These are phyloP conservation scores for Ochropacha duplaris DNA, from an alignment of 2,888 invertebrate genomes.

Conservation along the genomic window DNA sequence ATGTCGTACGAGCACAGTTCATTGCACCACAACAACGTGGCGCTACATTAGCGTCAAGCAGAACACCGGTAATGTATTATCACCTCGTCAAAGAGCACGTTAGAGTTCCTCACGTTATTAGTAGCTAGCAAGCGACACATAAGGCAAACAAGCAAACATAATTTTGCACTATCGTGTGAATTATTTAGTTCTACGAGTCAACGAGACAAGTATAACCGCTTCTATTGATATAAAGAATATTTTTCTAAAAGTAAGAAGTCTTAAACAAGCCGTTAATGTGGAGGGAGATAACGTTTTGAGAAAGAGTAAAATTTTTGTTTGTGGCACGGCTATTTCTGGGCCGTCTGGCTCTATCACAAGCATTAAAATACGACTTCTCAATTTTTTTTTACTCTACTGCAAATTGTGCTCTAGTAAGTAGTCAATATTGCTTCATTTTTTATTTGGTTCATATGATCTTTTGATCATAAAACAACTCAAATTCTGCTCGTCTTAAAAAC, in stretches of 20 bases:
- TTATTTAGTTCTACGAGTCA: constrained; percentile 10
- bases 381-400: too few species aligned
- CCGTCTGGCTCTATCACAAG: too few species aligned
- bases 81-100: constrained; percentile 3
- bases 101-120: neutral
- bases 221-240: constrained; percentile 3
- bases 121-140: neutral
- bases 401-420: too few species aligned
- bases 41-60: neutral
- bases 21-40: neutral
- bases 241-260: neutral
- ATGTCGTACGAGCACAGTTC: neutral
- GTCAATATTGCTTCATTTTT: too few species aligned
- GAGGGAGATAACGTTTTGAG: neutral
- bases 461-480: too few species aligned
- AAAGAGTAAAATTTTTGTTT: too few species aligned
- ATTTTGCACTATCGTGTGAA: constrained; percentile 21
- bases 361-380: too few species aligned
- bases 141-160: constrained; percentile 8
- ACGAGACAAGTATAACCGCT: constrained; percentile 12
- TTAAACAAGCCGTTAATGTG: neutral
- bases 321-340: too few species aligned
- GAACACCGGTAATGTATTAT: neutral
- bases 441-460: too few species aligned
- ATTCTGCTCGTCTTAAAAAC: too few species aligned